Base-by-base conservation (phyloP, 2,797 vertebrate species). In the Mastacembelus armatus region DNA sequence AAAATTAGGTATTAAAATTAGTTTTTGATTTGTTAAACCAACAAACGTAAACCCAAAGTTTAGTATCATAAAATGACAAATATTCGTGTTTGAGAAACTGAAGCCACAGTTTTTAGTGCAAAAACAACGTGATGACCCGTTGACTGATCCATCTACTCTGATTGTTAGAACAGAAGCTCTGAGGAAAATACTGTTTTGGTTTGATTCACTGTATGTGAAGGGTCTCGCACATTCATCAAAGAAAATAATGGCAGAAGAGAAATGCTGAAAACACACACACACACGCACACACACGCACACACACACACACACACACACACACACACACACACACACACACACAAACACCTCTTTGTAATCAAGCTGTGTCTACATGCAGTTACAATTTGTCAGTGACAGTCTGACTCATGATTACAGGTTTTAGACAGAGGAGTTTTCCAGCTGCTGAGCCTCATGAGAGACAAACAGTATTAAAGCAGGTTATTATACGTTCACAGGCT, bases 361-460 rank as follows among this genome's bases (percentile, higher is more conserved):
- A 50, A 52, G 36, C 42, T 21, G 27, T 58, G 3, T 63, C 27
- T 24, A 18, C 4, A 16, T 14, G 12, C 52, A 52, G 32, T 27
- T 21, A 48, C 21, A 33, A 64, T 50, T n/a, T 42, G 33, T 64
- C 38, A 63, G 35, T 42, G 36, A 45, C 18, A 61, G 33, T 44
- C 11, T 64, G 49, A 60, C 30, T 45, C 32, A 10, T 66, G 36
- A 50, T 32, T 49, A 30, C 49, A 50, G 35, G 15, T 58, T 64
- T 45, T 7, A 27, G 40, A 49, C 15, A 19, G 67, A 70, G 21
- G 18, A 44, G 43, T n/a, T n/a, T 57, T 66, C 71, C 22, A 62
- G 2, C 35, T 35, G 29, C 21, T 10, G 22, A 51, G 24, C 36
- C 21, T 56, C 6, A 9, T 19, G 10, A 22, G 43, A 71, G 26